phyloP scores from a whole-genome alignment of 2,113 vertebrate genomes.

The Candoia aspera region DNA sequence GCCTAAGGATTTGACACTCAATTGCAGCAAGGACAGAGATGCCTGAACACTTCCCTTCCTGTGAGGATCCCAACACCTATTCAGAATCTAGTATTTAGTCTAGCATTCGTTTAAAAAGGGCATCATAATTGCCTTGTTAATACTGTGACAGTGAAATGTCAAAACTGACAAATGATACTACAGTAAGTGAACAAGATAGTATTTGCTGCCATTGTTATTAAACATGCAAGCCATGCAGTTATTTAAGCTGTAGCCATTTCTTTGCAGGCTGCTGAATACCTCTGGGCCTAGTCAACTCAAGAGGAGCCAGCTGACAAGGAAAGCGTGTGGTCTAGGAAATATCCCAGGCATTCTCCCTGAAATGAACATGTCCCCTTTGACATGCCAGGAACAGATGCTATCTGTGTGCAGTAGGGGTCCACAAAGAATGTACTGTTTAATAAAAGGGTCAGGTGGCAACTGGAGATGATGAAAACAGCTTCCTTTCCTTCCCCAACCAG shows the following conservation, averaged over 20 bases:
- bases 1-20: not conserved
- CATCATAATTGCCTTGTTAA: slow-evolving; percentile 25
- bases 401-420: not conserved
- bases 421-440: not conserved
- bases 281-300: not conserved
- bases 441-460: not conserved
- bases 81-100: not conserved
- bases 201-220: slow-evolving; percentile 28
- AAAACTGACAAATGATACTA: slow-evolving; percentile 22
- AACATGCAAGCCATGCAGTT: slow-evolving; percentile 17
- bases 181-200: slow-evolving; percentile 7
- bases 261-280: not conserved
- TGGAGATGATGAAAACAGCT: not conserved
- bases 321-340: not conserved
- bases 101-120: not conserved
- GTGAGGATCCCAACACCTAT: not conserved
- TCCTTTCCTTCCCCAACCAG: not conserved
- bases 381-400: not conserved
- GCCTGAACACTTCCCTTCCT: not conserved
- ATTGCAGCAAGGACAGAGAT: not conserved
- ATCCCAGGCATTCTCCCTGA: not conserved
- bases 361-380: not conserved
- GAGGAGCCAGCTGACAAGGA: not conserved
- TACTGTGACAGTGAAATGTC: slow-evolving; percentile 11
- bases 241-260: not conserved